Evolutionary conservation across 2,888 invertebrate species (phyloP), one percentile per base, ranked within the genome.

Genomic region (Gibbula magus): DNA sequence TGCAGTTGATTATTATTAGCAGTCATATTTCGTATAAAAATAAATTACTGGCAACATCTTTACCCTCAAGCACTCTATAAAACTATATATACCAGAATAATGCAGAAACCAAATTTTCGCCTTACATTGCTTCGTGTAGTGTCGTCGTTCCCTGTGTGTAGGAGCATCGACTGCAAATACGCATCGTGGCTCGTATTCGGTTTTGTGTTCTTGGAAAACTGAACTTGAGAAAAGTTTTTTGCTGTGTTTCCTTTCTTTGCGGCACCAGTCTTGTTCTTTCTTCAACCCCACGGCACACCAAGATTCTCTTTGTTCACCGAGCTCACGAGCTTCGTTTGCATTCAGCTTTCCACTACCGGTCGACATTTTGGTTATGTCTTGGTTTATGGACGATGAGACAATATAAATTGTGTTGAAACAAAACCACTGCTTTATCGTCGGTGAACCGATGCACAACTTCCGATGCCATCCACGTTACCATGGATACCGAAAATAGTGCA

Each of bases 271-370:
- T 75, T 90, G 87, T 79, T 91, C 91, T 80, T 91, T 91, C 82
- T 87, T 88, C 84, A 84, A 82, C 78, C 91, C 92, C 29, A 92
- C 91, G 0, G 89, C 86, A 82, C 92, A 92, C 91, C 92, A 91
- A 0, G 91, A 88, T 77, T 91, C 92, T 45, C 90, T 84, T 13
- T 83, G 52, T 45, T 89, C 87, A 16, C 75, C 52, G 4, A 75
- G 32, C 18, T 53, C 54, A 4, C 35, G 32, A 20, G 75, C 75
- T 54, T 75, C 75, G 25, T 32, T 53, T 4, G 54, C 32, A 51
- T 13, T 35, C 13, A 75, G 35, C n/a, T 54, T 75, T 18, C 22
- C 25, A 25, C 74, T 35, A 20, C 45, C 7, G 2, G 39, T 22
- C 22, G 74, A 75, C 74, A 75, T 75, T 22, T 70, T 35, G 70